Conservation (phyloP, 2,797 vertebrate genomes). For the Spinus pinus region DNA sequence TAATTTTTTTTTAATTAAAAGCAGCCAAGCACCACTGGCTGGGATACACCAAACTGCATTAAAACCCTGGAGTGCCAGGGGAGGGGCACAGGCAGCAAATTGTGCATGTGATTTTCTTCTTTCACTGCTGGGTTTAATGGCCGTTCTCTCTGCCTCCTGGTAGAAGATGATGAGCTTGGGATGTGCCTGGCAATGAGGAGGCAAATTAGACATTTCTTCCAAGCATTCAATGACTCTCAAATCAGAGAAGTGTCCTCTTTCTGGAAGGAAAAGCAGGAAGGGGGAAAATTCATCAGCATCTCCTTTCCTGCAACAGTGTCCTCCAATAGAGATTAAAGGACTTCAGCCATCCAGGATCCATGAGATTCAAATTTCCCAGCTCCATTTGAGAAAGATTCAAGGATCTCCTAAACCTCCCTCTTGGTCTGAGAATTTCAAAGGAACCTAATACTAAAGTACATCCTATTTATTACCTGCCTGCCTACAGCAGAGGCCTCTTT, state of each 20-base stretch:
- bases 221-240: not conserved
- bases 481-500: not conserved
- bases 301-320: not conserved
- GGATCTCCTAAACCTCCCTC: not conserved
- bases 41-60: slow-evolving; percentile 53
- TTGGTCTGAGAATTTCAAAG: not conserved
- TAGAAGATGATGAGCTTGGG: slow-evolving; percentile 28
- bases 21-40: slow-evolving; percentile 53
- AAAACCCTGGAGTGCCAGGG: slow-evolving; percentile 22
- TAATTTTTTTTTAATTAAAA: slow-evolving; percentile 77
- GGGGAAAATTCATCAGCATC: not conserved
- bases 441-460: accelerated
- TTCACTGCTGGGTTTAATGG: slow-evolving; percentile 33
- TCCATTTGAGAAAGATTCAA: not conserved
- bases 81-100: slow-evolving; percentile 9
- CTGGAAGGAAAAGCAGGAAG: not conserved
- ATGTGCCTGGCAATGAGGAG: not conserved
- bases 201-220: slow-evolving; percentile 28
- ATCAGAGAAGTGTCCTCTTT: not conserved
- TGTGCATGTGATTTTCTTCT: slow-evolving; percentile 23
- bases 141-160: not conserved
- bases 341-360: not conserved
- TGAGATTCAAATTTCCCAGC: not conserved
- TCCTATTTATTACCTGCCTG: not conserved
- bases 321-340: not conserved